Evolutionary conservation across 2,888 invertebrate genomes (phyloP).

Genomic region (Crioceris asparagi): DNA sequence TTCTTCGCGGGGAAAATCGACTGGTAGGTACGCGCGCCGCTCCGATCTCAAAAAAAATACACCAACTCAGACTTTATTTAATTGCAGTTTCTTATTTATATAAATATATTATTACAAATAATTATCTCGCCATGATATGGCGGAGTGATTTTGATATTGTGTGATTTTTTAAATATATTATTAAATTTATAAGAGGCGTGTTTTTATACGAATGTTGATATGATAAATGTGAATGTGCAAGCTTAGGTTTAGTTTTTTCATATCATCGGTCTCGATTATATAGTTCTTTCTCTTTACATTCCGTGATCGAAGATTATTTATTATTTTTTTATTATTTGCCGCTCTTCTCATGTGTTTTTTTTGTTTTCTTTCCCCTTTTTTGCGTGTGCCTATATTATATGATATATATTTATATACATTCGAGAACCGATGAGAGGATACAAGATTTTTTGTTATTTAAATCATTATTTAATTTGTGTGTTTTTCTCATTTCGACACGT

Average conservation of each 20-base stretch:
- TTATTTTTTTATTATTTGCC: constrained; percentile 27
- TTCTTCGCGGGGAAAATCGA: no score
- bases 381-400: constrained; percentile 1
- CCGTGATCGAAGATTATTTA: constrained; percentile 33
- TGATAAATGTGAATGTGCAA: constrained; percentile 32
- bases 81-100: constrained; percentile 35
- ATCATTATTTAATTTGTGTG: constrained; percentile 39
- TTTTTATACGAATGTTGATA: constrained; percentile 38
- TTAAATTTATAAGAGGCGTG: constrained; percentile 32
- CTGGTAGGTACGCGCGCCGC: no score
- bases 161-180: constrained; percentile 37
- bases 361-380: constrained; percentile 12
- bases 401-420: constrained; percentile 22
- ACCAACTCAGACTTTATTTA: constrained; percentile 33
- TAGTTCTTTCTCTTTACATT: constrained; percentile 36
- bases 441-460: constrained; percentile 40
- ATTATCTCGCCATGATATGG: constrained; percentile 29
- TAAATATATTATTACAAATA: constrained; percentile 32
- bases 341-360: constrained; percentile 29
- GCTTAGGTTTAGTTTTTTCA: constrained; percentile 29
- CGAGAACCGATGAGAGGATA: constrained; percentile 36
- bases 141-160: constrained; percentile 41
- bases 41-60: no score
- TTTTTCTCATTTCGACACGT: constrained; percentile 36
- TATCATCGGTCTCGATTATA: constrained; percentile 37